Conservation (phyloP, 2,113 vertebrate genomes). For the Hoplias malabaricus region DNA sequence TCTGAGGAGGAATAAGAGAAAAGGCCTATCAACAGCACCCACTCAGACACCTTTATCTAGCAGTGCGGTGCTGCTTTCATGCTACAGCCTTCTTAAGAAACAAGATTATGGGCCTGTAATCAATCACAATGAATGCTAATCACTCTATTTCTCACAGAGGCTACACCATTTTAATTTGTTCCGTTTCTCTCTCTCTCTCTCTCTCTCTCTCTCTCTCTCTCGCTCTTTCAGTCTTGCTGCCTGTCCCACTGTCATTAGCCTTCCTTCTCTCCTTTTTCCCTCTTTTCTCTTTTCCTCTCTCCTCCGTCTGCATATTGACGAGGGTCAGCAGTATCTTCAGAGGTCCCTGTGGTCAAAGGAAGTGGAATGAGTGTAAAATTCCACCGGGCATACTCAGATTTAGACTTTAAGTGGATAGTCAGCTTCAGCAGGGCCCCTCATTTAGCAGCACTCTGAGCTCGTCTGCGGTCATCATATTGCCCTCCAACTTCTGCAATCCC, state of each 20-base stretch:
- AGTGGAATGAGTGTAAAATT: background rate
- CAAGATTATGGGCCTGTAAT: slow-evolving; percentile 67
- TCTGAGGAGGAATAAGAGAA: background rate
- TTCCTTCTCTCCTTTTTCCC: background rate
- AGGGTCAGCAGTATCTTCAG: slow-evolving; percentile 8
- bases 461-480: slow-evolving; percentile 23
- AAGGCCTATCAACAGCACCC: background rate
- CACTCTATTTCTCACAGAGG: slow-evolving; percentile 33
- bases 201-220: slow-evolving; percentile 19
- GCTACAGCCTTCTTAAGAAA: slow-evolving; percentile 55
- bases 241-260: background rate
- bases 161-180: background rate
- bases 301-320: background rate
- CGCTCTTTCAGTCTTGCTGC: background rate
- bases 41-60: slow-evolving; percentile 54
- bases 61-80: slow-evolving; percentile 43
- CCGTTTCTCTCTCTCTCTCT: background rate
- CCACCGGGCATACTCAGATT: slow-evolving; percentile 26
- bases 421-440: slow-evolving; percentile 2
- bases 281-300: background rate
- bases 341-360: background rate
- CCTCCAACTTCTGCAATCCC: background rate
- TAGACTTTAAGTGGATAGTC: slow-evolving; percentile 17
- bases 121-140: slow-evolving; percentile 69
- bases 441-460: background rate